These are phyloP conservation scores for Dione juno DNA, from an alignment of 2,888 invertebrate genomes.

Conservation along the genomic window DNA sequence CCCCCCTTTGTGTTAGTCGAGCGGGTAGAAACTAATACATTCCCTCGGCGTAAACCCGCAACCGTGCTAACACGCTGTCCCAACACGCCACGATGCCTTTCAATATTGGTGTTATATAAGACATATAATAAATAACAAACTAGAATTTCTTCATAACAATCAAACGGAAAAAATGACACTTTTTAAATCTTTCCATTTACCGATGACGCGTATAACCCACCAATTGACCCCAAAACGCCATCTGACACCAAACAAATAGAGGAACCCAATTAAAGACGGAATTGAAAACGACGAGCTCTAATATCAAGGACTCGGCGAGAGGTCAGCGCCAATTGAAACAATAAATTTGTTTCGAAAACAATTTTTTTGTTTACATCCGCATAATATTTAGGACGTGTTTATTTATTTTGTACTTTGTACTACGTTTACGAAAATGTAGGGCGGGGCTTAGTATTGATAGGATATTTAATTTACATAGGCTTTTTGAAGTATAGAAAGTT, in stretches of 20 bases:
- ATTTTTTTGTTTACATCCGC: slow-evolving; percentile 38
- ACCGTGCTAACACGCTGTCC: too few species aligned
- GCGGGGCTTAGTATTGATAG: neutral
- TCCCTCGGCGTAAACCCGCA: too few species aligned
- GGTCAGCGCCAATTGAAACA: slow-evolving; percentile 48
- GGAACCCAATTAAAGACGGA: slow-evolving; percentile 59
- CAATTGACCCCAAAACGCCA: slow-evolving; percentile 53
- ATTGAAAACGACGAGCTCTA: slow-evolving; percentile 60
- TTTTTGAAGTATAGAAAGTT: neutral
- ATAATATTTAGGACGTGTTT: slow-evolving; percentile 9
- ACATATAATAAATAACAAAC: too few species aligned
- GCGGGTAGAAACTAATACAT: too few species aligned
- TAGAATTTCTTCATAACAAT: neutral
- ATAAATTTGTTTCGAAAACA: slow-evolving; percentile 48
- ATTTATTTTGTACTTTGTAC: neutral
- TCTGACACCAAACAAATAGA: slow-evolving; percentile 56
- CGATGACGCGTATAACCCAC: slow-evolving; percentile 37
- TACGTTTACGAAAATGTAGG: neutral
- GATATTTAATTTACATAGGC: neutral
- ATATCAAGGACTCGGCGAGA: slow-evolving; percentile 56
- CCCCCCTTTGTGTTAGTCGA: too few species aligned
- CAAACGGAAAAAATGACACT: neutral
- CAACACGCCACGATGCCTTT: too few species aligned
- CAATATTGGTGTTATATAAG: too few species aligned
- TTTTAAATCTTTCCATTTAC: neutral